Evolutionary conservation across 2,797 vertebrate species (phyloP), one percentile per base, ranked within the genome.

Genomic region (Rousettus madagascariensis): DNA sequence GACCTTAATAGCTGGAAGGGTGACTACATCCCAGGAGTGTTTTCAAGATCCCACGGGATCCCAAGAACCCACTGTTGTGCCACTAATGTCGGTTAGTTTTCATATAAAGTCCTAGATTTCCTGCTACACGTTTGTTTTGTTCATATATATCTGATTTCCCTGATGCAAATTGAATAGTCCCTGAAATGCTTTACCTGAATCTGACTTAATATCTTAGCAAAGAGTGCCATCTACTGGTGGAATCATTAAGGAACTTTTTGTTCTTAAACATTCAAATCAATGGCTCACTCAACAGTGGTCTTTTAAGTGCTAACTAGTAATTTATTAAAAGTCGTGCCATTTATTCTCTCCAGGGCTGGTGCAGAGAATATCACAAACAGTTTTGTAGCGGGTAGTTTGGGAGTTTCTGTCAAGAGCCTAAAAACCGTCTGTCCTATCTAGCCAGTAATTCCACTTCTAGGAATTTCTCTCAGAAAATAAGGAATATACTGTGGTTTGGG

Each of bases 201-300:
- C 8, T 6, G 17, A 1, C 26, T 46, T n/a, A 77, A 91, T 94
- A 57, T 43, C 75, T 95, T 95, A 91, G 90, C 91, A 8, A 63
- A 22, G 41, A 36, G 16, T 63, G 87, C 97, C 97, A 91, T 59
- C 97, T 97, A 28, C 53, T 57, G 95, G 38, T 38, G 33, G 26
- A 2, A 7, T 1, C 0, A 10, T 28, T 12, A 3, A 19, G 46
- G 33, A 28, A 12, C 41, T 17, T 49, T 19, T 61, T 6, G 28
- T 30, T 57, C 43, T 26, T 26, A 72, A 4, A 36, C 46, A 6
- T 51, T 26, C 10, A 7, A 13, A 9, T 30, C 43, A 51, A 10
- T 26, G 5, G 6, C 36, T 43, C 2, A 1, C 8, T 3, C 53
- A 24, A 20, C 26, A 8, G 36, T 2, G n/a, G 59, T 3, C 1